Evolutionary conservation across 2,888 invertebrate genomes (phyloP).

Genomic region (Noctua comes): DNA sequence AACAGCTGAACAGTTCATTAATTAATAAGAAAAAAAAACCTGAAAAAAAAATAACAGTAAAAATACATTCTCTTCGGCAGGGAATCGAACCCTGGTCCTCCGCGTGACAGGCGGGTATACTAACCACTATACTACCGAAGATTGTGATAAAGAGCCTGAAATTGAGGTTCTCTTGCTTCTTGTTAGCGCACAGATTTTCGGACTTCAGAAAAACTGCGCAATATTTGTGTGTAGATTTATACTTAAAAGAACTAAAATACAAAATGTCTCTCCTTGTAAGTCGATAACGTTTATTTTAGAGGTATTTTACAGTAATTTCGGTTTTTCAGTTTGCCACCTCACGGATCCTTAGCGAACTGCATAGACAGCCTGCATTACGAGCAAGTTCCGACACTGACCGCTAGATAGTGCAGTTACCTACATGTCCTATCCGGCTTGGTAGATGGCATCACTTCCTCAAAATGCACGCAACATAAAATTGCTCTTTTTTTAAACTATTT

Average conservation of each 20-base stretch:
- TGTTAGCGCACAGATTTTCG: neutral
- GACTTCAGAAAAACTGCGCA: neutral
- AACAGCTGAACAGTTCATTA: no score
- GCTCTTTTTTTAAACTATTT: neutral
- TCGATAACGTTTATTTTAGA: neutral
- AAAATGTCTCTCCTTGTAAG: rapidly evolving
- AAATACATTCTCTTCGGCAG: slow-evolving; percentile 51
- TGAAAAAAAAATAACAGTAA: neutral
- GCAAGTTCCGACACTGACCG: neutral
- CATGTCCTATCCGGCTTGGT: neutral
- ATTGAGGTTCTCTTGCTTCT: neutral
- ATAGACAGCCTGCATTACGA: neutral
- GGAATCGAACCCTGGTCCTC: slow-evolving; percentile 77
- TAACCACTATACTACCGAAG: slow-evolving; percentile 87
- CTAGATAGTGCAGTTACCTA: neutral
- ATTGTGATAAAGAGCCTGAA: neutral
- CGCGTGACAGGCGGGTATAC: slow-evolving; percentile 91
- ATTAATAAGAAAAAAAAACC: no score
- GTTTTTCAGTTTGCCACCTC: neutral
- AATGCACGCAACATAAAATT: neutral
- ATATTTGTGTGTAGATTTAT: no score
- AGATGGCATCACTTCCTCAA: slow-evolving; percentile 25
- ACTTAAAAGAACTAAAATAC: neutral
- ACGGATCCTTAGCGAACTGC: neutral
- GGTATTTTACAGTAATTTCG: neutral